Percentiles rank a stretch among this genome's conserved stretches.
Conservation (phyloP, 2,888 invertebrate genomes). For the Drosophila planitibia region DNA sequence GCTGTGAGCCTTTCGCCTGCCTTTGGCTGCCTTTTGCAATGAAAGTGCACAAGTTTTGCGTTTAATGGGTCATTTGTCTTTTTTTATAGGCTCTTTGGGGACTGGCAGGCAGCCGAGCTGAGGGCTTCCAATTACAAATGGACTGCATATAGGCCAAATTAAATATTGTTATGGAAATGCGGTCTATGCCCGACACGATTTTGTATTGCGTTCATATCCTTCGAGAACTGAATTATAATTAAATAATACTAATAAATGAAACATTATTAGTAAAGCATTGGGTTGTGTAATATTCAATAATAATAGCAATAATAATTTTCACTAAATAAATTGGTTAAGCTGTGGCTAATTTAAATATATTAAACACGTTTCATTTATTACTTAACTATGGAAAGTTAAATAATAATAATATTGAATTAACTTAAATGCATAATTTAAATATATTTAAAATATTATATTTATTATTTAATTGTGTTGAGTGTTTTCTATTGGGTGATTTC, state of each 20-base stretch:
- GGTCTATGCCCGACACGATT: constrained; percentile 5
- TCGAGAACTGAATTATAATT: background rate
- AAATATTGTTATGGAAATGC: constrained; percentile 44
- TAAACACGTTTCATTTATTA: too few relatives aligned
- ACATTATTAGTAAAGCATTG: background rate
- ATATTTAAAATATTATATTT: background rate
- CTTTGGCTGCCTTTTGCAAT: constrained; percentile 47
- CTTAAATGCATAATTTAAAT: background rate
- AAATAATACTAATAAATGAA: background rate
- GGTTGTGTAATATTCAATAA: background rate
- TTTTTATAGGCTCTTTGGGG: constrained; percentile 62
- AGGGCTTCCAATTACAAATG: constrained; percentile 27
- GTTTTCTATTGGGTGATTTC: background rate
- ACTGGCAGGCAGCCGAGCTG: constrained; percentile 7
- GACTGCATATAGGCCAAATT: constrained; percentile 52
- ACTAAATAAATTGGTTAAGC: background rate
- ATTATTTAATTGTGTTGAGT: background rate
- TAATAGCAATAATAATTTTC: background rate
- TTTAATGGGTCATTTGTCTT: constrained; percentile 82
- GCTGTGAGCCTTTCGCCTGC: constrained; percentile 7
- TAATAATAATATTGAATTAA: background rate
- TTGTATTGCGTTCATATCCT: background rate
- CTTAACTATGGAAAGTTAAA: too few relatives aligned
- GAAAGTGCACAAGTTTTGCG: constrained; percentile 78
- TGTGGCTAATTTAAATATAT: background rate